These are phyloP conservation scores for Oreortyx pictus DNA, from an alignment of 2,797 vertebrate genomes.

Conservation along the genomic window DNA sequence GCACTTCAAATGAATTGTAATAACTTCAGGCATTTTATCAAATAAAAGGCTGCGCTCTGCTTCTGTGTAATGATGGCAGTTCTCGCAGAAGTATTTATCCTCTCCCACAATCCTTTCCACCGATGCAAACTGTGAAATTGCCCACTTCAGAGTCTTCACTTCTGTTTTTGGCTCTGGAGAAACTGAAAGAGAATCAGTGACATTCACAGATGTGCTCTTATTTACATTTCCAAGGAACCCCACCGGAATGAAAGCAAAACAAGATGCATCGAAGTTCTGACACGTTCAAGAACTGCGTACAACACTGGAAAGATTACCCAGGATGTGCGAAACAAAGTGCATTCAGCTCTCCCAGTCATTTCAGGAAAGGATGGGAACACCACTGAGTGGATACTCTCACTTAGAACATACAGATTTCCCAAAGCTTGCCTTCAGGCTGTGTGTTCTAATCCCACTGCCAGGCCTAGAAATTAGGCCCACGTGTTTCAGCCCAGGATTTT, in stretches of 20 bases:
- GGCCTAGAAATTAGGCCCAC: neutral
- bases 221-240: neutral
- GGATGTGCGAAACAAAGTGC: neutral
- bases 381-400: neutral
- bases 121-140: slow-evolving; percentile 96
- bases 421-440: neutral
- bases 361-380: neutral
- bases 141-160: slow-evolving; percentile 94
- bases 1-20: slow-evolving; percentile 98
- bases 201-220: neutral
- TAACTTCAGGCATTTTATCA: slow-evolving; percentile 96
- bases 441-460: neutral
- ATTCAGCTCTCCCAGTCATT: neutral
- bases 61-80: slow-evolving; percentile 95
- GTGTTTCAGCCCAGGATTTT: neutral
- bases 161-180: slow-evolving; percentile 96
- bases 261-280: neutral
- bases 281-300: neutral
- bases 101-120: slow-evolving; percentile 97
- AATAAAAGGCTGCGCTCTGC: slow-evolving; percentile 97
- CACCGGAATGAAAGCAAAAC: neutral
- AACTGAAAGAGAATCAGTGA: slow-evolving; percentile 79
- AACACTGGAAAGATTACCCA: neutral
- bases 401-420: neutral
- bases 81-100: slow-evolving; percentile 99